Evolutionary conservation across 1,140 invertebrate species (phyloP).

Genomic region (Planococcus citri): DNA sequence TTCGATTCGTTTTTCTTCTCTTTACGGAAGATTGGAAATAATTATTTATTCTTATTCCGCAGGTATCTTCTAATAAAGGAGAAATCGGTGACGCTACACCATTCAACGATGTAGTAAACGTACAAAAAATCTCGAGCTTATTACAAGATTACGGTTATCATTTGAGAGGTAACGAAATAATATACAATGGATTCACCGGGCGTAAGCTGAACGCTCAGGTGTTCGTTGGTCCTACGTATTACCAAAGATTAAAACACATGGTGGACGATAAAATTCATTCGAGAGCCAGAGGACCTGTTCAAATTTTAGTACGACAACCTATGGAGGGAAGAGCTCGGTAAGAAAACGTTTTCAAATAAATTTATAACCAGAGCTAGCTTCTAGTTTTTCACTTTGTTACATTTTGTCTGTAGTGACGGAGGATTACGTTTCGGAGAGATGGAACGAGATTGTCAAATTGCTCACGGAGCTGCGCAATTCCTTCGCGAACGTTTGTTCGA

Average conservation of each 20-base stretch:
- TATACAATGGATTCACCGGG: conserved; percentile 96
- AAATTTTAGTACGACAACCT: conserved; percentile 94
- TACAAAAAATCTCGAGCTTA: conserved; percentile 95
- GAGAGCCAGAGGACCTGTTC: conserved; percentile 87
- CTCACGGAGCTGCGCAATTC: conserved; percentile 96
- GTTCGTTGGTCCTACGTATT: conserved; percentile 90
- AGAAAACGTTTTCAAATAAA: too few species aligned
- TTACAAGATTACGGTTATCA: conserved; percentile 96
- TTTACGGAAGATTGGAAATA: too few species aligned
- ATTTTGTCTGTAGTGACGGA: conserved; percentile 68
- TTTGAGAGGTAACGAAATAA: conserved; percentile 89
- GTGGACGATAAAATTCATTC: conserved; percentile 99
- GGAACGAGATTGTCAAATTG: conserved; percentile 99
- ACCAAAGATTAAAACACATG: conserved; percentile 97
- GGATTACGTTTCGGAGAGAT: conserved; percentile 98
- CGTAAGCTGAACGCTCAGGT: conserved; percentile 94
- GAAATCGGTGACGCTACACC: conserved; percentile 99
- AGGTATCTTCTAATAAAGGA: conserved; percentile 62
- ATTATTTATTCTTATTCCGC: too few species aligned
- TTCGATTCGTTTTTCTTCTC: neutral
- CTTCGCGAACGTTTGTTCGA: conserved; percentile 90
- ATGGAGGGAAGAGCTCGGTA: conserved; percentile 93
- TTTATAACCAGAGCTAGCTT: too few species aligned
- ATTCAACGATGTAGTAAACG: conserved; percentile 98
- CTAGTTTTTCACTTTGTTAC: neutral